These are phyloP conservation scores for Cassiopea andromeda DNA, from an alignment of 30 jellyfish, hydroid and myxozoan species.

Conservation along the genomic window DNA sequence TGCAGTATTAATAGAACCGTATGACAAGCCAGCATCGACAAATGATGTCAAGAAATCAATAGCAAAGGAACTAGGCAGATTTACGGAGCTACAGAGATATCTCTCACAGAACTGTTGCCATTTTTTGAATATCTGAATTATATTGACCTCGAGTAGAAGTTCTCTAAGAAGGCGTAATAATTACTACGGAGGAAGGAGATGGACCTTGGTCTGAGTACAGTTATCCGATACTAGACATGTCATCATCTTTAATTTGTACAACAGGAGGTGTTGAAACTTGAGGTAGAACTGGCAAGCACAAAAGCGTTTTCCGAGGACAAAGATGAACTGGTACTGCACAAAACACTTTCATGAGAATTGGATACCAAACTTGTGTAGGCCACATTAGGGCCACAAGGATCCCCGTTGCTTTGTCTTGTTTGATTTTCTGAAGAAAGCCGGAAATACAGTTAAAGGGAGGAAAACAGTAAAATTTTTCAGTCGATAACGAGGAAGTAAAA, in stretches of 20 bases:
- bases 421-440: background rate
- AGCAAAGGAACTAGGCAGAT: background rate
- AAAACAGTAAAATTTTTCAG: conserved; percentile 19
- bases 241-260: conserved; percentile 4
- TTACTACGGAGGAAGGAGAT: background rate
- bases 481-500: conserved; percentile 7
- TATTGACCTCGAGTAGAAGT: too few relatives aligned
- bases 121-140: conserved; percentile 1
- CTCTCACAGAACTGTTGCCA: conserved; percentile 11
- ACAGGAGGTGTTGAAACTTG: background rate
- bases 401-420: conserved; percentile 45
- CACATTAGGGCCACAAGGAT: conserved; percentile 63
- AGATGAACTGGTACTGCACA: conserved; percentile 1
- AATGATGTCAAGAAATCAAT: conserved; percentile 1
- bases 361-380: conserved; percentile 77
- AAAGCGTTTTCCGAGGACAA: background rate
- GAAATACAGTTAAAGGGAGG: conserved; percentile 46
- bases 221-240: conserved; percentile 16
- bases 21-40: background rate
- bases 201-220: background rate
- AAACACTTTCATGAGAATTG: conserved; percentile 2
- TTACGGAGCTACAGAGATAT: background rate
- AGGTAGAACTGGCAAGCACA: conserved; percentile 12
- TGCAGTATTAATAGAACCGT: conserved; percentile 14
- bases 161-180: conserved; percentile 16